phyloP scores from a whole-genome alignment of 1,140 invertebrate species.

The Drosophila rhopaloa region DNA sequence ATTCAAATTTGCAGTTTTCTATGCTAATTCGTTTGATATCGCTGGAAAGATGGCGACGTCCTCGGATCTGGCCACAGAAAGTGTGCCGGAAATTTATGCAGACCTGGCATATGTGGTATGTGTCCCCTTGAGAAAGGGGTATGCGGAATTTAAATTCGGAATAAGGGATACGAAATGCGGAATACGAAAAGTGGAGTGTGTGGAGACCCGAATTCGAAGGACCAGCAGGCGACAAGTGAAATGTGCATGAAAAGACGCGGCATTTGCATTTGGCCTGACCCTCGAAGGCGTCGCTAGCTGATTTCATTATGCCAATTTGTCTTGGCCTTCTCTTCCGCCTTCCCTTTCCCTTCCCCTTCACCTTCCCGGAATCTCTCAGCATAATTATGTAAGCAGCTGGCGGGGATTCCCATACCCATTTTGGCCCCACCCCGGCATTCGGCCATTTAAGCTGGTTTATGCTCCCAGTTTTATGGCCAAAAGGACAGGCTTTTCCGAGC shows the following conservation, averaged over 20 bases:
- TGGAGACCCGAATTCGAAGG: slow-evolving; percentile 1
- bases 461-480: slow-evolving; percentile 54
- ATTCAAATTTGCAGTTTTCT: slow-evolving; percentile 83
- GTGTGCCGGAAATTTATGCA: slow-evolving; percentile 67
- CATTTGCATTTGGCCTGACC: slow-evolving; percentile 72
- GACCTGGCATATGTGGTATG: slow-evolving; percentile 37
- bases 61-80: slow-evolving; percentile 39
- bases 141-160: slow-evolving; percentile 29
- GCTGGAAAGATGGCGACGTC: slow-evolving; percentile 27
- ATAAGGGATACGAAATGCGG: not conserved
- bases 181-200: not conserved
- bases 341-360: not conserved
- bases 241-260: slow-evolving; percentile 58
- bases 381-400: slow-evolving; percentile 73
- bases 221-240: slow-evolving; percentile 52
- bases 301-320: slow-evolving; percentile 61
- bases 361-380: not conserved
- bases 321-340: slow-evolving; percentile 9
- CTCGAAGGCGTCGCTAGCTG: slow-evolving; percentile 64
- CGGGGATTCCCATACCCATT: slow-evolving; percentile 5
- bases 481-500: slow-evolving; percentile 2
- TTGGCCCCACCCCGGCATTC: not conserved
- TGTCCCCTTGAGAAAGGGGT: slow-evolving; percentile 3
- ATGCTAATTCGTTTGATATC: slow-evolving; percentile 78
- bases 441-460: slow-evolving; percentile 38